Conservation (phyloP, 2,113 vertebrate species). For the Mionectes macconnelli region DNA sequence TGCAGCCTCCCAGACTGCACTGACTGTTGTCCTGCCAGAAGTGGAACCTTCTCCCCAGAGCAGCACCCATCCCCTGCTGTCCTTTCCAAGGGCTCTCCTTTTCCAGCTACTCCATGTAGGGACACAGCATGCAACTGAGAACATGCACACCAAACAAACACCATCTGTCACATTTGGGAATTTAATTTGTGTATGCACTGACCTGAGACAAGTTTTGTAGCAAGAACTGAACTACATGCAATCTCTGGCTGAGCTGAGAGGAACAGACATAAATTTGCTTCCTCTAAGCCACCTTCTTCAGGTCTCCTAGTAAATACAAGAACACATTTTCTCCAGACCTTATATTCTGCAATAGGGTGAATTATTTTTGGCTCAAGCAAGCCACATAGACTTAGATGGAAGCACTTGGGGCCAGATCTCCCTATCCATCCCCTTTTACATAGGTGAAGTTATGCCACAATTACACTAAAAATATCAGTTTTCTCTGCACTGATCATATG, state of each 20-base stretch:
- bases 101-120: background rate
- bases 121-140: background rate
- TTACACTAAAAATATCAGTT: background rate
- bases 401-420: background rate
- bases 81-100: background rate
- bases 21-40: background rate
- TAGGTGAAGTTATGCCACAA: background rate
- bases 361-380: background rate
- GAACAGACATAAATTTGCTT: background rate
- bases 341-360: background rate
- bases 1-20: background rate
- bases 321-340: background rate
- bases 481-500: background rate
- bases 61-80: background rate
- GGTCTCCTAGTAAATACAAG: background rate
- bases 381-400: background rate
- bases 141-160: background rate
- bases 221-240: background rate
- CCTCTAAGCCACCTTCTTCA: background rate
- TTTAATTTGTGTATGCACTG: slow-evolving; percentile 24
- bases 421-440: background rate
- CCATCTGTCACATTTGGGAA: slow-evolving; percentile 31
- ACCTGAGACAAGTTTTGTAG: slow-evolving; percentile 47
- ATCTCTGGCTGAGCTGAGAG: background rate
- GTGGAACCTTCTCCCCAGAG: background rate